Evolutionary conservation across 30 jellyfish, hydroid and myxozoan genomes (phyloP).

Genomic region (Turritopsis dohrnii): DNA sequence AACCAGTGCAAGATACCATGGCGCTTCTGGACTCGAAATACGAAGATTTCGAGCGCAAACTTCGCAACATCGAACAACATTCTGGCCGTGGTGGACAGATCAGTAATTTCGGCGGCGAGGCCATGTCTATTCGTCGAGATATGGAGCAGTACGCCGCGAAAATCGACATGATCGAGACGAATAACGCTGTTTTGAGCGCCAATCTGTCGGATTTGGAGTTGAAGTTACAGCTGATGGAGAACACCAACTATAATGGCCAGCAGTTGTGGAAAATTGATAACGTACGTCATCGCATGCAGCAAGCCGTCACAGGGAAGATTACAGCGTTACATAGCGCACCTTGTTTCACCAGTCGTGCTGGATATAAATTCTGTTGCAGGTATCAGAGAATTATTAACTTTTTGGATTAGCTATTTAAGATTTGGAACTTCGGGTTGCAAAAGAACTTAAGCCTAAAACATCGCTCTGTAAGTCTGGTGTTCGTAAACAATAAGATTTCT

Average conservation of each 20-base stretch:
- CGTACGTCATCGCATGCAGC: conserved; percentile 47
- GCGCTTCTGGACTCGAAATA: neutral
- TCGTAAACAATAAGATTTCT: no score
- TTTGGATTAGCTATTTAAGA: neutral
- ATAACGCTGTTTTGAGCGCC: conserved; percentile 14
- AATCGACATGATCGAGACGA: conserved; percentile 22
- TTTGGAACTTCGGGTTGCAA: neutral
- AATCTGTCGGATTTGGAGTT: conserved; percentile 60
- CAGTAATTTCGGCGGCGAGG: neutral
- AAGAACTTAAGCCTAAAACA: neutral
- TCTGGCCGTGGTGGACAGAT: neutral
- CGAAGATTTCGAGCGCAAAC: conserved; percentile 10
- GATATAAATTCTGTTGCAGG: conserved; percentile 69
- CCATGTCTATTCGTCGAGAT: neutral
- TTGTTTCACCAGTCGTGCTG: conserved; percentile 58
- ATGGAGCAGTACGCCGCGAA: neutral
- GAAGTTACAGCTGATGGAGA: conserved; percentile 61
- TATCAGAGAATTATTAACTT: neutral
- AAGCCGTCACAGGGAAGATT: conserved; percentile 77
- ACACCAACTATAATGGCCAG: conserved; percentile 65
- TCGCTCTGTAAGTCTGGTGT: neutral
- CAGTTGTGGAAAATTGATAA: conserved; percentile 73
- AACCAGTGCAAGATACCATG: neutral
- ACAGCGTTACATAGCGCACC: conserved; percentile 93
- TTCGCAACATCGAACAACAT: neutral